Evolutionary conservation across 2,797 vertebrate species (phyloP).

Genomic region (Sparidentex hasta): DNA sequence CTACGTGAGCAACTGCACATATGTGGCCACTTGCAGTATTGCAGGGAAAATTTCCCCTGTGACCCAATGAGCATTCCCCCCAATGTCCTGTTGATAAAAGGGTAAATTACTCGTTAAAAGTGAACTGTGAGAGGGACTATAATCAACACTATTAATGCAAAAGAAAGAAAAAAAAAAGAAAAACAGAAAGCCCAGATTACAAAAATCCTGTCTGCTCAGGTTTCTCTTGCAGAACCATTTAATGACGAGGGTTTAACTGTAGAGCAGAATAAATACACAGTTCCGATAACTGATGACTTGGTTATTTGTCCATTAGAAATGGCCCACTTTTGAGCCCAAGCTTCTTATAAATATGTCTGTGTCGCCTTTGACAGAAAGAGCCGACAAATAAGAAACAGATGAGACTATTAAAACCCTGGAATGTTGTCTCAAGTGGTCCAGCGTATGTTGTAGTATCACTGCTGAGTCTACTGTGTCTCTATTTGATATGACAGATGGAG

Average conservation of each 20-base stretch:
- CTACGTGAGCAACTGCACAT: not conserved
- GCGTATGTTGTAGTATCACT: constrained; percentile 49
- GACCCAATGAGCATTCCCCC: too few species aligned
- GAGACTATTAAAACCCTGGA: constrained; percentile 64
- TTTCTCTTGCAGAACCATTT: constrained; percentile 43
- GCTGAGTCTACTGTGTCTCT: constrained; percentile 34
- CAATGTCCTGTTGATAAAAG: not conserved
- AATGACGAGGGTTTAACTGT: constrained; percentile 59
- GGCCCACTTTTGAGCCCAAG: constrained; percentile 52
- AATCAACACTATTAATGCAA: not conserved
- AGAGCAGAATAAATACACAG: constrained; percentile 59
- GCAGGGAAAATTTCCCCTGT: too few species aligned
- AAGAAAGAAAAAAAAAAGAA: constrained; percentile 6
- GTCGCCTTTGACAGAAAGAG: constrained; percentile 44
- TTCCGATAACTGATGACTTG: constrained; percentile 57
- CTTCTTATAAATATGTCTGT: constrained; percentile 48
- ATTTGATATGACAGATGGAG: constrained; percentile 60
- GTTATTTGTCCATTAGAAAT: constrained; percentile 68
- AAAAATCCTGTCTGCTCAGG: constrained; percentile 35
- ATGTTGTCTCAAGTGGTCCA: constrained; percentile 60
- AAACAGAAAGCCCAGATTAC: constrained; percentile 34
- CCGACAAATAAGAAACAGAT: constrained; percentile 72
- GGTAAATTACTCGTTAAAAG: not conserved
- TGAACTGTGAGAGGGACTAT: not conserved
- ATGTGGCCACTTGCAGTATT: too few species aligned